These are phyloP conservation scores for Euplexia lucipara DNA, from an alignment of 2,888 invertebrate species.

Conservation along the genomic window DNA sequence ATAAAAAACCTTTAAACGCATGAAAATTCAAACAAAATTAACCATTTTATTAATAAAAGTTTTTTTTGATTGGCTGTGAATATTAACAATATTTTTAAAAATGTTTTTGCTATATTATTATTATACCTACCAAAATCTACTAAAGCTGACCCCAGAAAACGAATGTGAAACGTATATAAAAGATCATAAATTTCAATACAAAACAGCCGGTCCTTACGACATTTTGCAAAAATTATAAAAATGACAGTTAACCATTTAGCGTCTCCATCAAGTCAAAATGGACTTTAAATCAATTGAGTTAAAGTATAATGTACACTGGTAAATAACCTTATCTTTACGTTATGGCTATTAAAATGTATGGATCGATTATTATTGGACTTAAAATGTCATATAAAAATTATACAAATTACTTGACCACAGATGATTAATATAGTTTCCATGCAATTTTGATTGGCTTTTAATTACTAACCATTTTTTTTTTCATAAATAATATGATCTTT, in stretches of 20 bases:
- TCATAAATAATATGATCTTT: conserved; percentile 20
- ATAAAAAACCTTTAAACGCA: too few relatives aligned
- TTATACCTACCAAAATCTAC: not conserved
- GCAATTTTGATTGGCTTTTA: conserved; percentile 62
- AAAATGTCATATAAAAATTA: conserved; percentile 78
- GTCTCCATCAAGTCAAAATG: conserved; percentile 13
- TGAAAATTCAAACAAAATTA: conserved; percentile 7
- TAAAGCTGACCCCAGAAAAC: conserved; percentile 14
- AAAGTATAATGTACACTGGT: conserved; percentile 34
- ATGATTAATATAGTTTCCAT: conserved; percentile 70
- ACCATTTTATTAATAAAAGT: conserved; percentile 20
- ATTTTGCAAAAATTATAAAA: conserved; percentile 56
- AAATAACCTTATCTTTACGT: conserved; percentile 31
- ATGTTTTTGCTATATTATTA: not conserved
- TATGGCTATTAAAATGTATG: conserved; percentile 76
- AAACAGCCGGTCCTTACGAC: conserved; percentile 29
- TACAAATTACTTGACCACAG: conserved; percentile 51
- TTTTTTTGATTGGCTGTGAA: too few relatives aligned
- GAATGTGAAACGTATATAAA: conserved; percentile 42
- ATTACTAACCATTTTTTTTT: conserved; percentile 55
- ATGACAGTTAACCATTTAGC: conserved; percentile 32
- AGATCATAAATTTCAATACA: conserved; percentile 45
- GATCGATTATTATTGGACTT: conserved; percentile 74
- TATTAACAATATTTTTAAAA: too few relatives aligned
- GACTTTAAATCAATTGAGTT: not conserved